These are phyloP conservation scores for Macheiramphus alcinus DNA, from an alignment of 2,113 vertebrate genomes.

Conservation along the genomic window DNA sequence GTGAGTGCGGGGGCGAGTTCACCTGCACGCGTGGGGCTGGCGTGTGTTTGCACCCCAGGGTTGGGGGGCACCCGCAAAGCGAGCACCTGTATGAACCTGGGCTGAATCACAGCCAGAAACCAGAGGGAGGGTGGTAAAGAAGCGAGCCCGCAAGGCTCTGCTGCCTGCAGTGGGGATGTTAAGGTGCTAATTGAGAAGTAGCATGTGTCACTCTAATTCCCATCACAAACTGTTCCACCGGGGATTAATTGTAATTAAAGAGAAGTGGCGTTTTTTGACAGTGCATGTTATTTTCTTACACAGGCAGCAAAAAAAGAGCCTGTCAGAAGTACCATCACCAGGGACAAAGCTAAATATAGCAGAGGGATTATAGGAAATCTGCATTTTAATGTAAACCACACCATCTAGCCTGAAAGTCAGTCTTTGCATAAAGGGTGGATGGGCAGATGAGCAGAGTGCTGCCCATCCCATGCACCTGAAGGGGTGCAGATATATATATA, in stretches of 20 bases:
- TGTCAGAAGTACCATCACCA: slow-evolving; percentile 42
- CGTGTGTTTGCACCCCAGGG: neutral
- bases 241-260: slow-evolving; percentile 50
- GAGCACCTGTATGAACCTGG: neutral
- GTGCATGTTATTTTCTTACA: slow-evolving; percentile 29
- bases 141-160: neutral
- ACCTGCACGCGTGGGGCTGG: neutral
- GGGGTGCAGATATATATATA: no score
- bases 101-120: neutral
- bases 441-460: neutral
- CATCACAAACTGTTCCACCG: slow-evolving; percentile 12
- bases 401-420: neutral
- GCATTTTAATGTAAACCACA: slow-evolving; percentile 38
- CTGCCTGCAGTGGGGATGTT: neutral
- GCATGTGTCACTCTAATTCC: neutral
- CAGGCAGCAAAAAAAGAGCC: neutral
- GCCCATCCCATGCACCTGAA: neutral
- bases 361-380: slow-evolving; percentile 44
- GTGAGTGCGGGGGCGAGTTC: slow-evolving; percentile 66
- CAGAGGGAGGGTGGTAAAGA: neutral
- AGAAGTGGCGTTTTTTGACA: slow-evolving; percentile 41
- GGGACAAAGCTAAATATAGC: slow-evolving; percentile 50
- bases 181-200: slow-evolving; percentile 29
- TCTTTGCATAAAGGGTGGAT: neutral
- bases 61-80: neutral